Percentiles rank a stretch among this genome's conserved stretches.
These are phyloP conservation scores for Sinocyclocheilus grahami DNA, from an alignment of 2,113 vertebrate species.

Conservation along the genomic window DNA sequence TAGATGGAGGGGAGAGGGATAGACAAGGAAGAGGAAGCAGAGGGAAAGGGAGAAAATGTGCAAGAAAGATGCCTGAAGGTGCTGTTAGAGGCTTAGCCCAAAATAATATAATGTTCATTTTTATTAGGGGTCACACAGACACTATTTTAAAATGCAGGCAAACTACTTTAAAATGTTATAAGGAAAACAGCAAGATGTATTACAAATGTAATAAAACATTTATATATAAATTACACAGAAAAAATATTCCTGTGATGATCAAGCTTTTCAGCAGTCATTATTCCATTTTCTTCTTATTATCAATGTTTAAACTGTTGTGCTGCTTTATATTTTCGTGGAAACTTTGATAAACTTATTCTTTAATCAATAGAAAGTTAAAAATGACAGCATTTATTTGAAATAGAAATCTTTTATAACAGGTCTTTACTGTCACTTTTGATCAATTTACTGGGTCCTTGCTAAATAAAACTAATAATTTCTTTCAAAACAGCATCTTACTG, in stretches of 20 bases:
- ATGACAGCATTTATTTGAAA: not conserved
- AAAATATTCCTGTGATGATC: no score
- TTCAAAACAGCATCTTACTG: not conserved
- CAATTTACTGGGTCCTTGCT: not conserved
- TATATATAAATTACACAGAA: no score
- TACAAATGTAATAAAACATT: no score
- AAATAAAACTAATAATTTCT: not conserved
- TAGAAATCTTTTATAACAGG: not conserved
- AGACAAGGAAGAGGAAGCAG: not conserved
- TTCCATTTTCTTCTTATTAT: no score
- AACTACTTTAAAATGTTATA: no score
- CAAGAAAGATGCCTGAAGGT: not conserved
- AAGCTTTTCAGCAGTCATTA: no score
- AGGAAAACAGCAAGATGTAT: no score
- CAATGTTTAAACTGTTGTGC: no score
- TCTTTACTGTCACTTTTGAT: not conserved
- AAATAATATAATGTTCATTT: conserved; percentile 11
- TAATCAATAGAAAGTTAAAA: not conserved
- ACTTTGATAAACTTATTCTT: no score
- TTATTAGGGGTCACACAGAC: not conserved
- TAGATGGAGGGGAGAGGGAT: conserved; percentile 4
- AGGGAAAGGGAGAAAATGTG: not conserved
- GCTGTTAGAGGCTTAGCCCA: not conserved
- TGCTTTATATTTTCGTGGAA: no score
- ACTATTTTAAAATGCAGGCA: not conserved